Evolutionary conservation across 2,797 vertebrate genomes (phyloP), one percentile per base, ranked within the genome.

Genomic region (Synanceia verrucosa): DNA sequence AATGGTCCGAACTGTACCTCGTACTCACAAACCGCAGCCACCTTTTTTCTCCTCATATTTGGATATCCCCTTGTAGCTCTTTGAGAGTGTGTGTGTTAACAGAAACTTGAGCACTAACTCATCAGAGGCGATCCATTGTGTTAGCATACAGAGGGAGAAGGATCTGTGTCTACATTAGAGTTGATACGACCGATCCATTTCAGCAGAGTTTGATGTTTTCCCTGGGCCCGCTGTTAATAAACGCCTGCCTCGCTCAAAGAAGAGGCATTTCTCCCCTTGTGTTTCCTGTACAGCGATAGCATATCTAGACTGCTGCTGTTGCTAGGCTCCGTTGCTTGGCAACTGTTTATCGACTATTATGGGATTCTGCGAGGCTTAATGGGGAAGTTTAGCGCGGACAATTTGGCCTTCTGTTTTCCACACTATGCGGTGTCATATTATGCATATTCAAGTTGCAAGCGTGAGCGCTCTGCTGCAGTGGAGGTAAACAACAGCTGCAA

Each of bases 171-270:
- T 81, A 70, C 77, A 66, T 73, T 83, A 69, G 82, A 66, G 84
- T 89, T 87, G 83, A 94, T 91, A 61, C 28, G 64, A 68, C 73
- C 36, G 84, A 93, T 93, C 90, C 78, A 81, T 94, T 94, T 92
- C 89, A 79, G 68, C 37, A 10, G 65, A 84, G 86, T 89, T 88
- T 82, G 75, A 74, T 81, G 82, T 82, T 91, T 89, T 91, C 86
- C 73, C 85, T 55, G 26, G 65, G 61, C 70, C 47, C 69, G 46
- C 75, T 70, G 82, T 88, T 91, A 91, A 94, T 91, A 92, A 93
- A 91, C 70, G 83, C 73, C 65, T 79, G 75, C 79, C 84, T 88
- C 83, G 71, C 81, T 82, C 48, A 63, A 83, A 86, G 84, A 82
- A 81, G 72, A 87, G 69, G 80, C 79, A 83, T 86, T 71, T 61